Percentiles rank a stretch among this genome's conserved stretches.
These are phyloP conservation scores for Pseudochirops corinnae DNA, from an alignment of 2,797 vertebrate species.

Conservation along the genomic window DNA sequence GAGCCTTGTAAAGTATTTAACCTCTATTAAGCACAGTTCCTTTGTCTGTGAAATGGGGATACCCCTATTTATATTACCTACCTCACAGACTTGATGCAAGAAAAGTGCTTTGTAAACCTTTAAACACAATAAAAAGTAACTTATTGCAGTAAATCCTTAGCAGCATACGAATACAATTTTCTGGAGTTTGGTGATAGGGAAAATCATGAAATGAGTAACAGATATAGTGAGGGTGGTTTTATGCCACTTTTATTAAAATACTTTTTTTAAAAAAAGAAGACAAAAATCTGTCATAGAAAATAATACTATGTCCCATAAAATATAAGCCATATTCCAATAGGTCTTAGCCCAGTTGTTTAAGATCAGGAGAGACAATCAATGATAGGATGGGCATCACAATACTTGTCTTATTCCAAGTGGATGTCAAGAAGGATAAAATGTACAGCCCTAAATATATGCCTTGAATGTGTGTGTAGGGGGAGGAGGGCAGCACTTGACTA, in stretches of 20 bases:
- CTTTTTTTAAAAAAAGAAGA: not conserved
- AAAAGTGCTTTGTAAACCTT: not conserved
- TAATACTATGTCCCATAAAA: conserved; percentile 11
- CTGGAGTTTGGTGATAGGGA: not conserved
- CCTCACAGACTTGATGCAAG: not conserved
- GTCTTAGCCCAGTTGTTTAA: not conserved
- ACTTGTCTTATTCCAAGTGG: not conserved
- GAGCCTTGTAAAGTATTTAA: not conserved
- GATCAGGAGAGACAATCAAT: conserved; percentile 23
- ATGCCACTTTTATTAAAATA: not conserved
- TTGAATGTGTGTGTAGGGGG: not conserved
- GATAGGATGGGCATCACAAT: not conserved
- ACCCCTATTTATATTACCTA: not conserved
- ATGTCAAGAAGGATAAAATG: not conserved
- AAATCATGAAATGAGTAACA: not conserved
- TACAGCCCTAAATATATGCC: conserved; percentile 1
- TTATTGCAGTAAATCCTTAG: not conserved
- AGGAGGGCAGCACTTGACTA: not conserved
- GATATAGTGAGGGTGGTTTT: not conserved
- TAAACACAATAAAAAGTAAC: not conserved
- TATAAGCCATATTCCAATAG: conserved; percentile 16
- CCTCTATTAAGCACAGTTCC: not conserved
- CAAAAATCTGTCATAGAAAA: not conserved
- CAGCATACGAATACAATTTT: not conserved
- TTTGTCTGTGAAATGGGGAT: not conserved